Evolutionary conservation across 2,888 invertebrate species (phyloP).

Genomic region (Onthophagus sagittarius): DNA sequence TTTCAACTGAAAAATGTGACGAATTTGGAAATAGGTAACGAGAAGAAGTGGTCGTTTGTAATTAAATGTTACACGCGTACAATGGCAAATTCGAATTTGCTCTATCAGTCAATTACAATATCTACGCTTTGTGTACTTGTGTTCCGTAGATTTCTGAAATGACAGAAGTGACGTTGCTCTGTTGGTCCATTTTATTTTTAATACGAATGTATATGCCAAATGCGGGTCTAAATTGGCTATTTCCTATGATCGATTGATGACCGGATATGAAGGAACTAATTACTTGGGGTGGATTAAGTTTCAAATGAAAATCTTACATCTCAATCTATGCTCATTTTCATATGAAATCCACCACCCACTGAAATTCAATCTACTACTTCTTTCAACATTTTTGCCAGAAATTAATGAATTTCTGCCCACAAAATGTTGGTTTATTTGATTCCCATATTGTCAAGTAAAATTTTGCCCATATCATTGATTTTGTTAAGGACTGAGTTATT

Average conservation of each 20-base stretch:
- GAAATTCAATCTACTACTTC: too few species aligned
- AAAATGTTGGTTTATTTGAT: too few species aligned
- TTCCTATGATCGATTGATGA: neutral
- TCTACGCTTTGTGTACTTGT: conserved; percentile 5
- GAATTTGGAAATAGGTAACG: too few species aligned
- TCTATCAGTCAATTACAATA: conserved; percentile 21
- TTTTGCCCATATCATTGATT: too few species aligned
- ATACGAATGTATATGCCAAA: neutral
- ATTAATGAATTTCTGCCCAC: too few species aligned
- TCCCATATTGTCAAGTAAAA: too few species aligned
- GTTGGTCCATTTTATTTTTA: neutral
- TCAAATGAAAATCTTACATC: neutral
- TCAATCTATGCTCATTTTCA: too few species aligned
- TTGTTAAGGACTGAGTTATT: too few species aligned
- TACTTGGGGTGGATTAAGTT: neutral
- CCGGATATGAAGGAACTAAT: neutral
- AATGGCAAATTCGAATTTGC: conserved; percentile 17
- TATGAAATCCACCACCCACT: too few species aligned
- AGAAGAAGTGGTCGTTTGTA: neutral
- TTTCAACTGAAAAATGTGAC: neutral
- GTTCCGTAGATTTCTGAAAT: neutral
- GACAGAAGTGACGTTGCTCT: neutral
- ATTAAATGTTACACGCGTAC: conserved; percentile 14
- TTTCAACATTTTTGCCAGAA: too few species aligned
- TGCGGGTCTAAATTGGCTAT: neutral